Evolutionary conservation across 2,888 invertebrate genomes (phyloP).

Genomic region (Ophion ventricosus): DNA sequence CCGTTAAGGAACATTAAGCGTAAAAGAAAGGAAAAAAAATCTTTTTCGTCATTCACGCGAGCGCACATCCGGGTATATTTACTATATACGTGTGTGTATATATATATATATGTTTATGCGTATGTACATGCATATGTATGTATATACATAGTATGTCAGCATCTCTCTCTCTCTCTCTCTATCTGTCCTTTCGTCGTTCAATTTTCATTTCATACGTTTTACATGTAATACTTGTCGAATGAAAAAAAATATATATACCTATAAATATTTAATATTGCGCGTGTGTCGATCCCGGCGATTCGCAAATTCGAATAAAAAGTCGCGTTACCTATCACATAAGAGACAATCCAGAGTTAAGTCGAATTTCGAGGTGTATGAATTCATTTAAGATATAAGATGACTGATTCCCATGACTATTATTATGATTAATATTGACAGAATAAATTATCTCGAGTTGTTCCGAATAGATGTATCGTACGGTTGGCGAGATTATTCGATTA

Average conservation of each 20-base stretch:
- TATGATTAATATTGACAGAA: constrained; percentile 14
- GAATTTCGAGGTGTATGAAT: constrained; percentile 50
- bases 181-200: constrained; percentile 62
- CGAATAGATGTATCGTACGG: neutral
- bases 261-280: constrained; percentile 23
- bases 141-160: constrained; percentile 12
- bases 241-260: constrained; percentile 19
- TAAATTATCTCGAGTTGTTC: constrained; percentile 24
- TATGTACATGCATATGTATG: constrained; percentile 54
- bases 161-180: constrained; percentile 37
- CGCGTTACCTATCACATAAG: constrained; percentile 70
- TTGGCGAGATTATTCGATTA: constrained; percentile 1
- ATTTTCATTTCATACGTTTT: constrained; percentile 44
- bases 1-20: constrained; percentile 44
- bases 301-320: constrained; percentile 55
- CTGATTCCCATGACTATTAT: constrained; percentile 54
- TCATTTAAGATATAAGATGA: constrained; percentile 49
- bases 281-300: constrained; percentile 55
- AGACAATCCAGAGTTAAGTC: constrained; percentile 72
- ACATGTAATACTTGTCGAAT: constrained; percentile 39
- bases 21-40: constrained; percentile 31
- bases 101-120: constrained; percentile 43
- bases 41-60: constrained; percentile 51
- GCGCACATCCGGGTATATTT: constrained; percentile 24
- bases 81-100: constrained; percentile 47